These are phyloP conservation scores for Drosophila leontia DNA, from an alignment of 1,140 invertebrate species.

Conservation along the genomic window DNA sequence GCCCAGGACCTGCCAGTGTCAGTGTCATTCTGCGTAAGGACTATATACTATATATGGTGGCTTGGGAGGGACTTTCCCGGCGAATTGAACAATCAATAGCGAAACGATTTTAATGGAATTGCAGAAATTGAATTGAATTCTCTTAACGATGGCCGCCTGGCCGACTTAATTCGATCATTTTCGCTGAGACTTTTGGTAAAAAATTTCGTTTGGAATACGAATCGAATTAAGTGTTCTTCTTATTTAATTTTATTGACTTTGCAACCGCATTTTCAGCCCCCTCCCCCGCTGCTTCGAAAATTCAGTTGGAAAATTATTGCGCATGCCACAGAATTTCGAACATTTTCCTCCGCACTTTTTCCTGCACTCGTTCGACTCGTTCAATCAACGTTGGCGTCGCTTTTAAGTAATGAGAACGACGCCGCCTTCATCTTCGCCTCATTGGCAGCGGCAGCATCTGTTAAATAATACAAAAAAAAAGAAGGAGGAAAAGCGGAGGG, in stretches of 20 bases:
- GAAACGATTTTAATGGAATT: slow-evolving; percentile 34
- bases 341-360: neutral
- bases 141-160: slow-evolving; percentile 6
- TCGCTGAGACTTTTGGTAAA: neutral
- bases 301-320: slow-evolving; percentile 22
- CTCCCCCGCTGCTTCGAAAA: neutral
- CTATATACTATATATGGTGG: neutral
- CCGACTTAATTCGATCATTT: slow-evolving; percentile 38
- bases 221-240: slow-evolving; percentile 26
- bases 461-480: slow-evolving; percentile 34
- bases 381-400: slow-evolving; percentile 44
- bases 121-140: slow-evolving; percentile 38
- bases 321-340: slow-evolving; percentile 12
- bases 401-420: slow-evolving; percentile 52
- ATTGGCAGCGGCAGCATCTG: slow-evolving; percentile 49
- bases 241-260: slow-evolving; percentile 38
- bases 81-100: slow-evolving; percentile 31
- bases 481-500: neutral
- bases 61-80: neutral
- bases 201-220: neutral
- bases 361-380: slow-evolving; percentile 1
- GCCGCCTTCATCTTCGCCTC: slow-evolving; percentile 43
- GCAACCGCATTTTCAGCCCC: slow-evolving; percentile 12
- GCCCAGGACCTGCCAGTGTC: neutral
- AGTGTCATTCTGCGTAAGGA: too few relatives aligned